Evolutionary conservation across 2,113 vertebrate species (phyloP).

Genomic region (Podilymbus podiceps): DNA sequence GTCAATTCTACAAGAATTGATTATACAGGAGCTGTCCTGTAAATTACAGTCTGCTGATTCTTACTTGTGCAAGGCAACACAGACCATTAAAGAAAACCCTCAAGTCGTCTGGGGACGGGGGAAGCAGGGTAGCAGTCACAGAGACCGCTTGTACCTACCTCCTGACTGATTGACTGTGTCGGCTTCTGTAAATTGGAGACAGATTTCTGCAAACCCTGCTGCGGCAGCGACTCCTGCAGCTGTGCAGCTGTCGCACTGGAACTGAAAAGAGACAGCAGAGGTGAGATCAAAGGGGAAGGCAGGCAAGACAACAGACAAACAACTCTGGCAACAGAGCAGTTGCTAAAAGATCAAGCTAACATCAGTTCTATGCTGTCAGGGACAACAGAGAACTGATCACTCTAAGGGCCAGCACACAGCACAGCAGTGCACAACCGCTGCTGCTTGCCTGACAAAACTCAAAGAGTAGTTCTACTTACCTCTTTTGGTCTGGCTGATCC

Average conservation of each 20-base stretch:
- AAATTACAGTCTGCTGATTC: not conserved
- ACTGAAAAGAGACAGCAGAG: conserved; percentile 71
- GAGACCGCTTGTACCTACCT: conserved; percentile 76
- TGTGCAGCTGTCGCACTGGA: conserved; percentile 92
- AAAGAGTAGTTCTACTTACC: conserved; percentile 63
- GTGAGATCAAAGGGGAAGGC: not conserved
- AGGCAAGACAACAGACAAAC: not conserved
- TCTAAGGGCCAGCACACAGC: not conserved
- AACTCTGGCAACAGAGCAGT: not conserved
- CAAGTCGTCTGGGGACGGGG: not conserved
- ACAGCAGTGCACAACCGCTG: not conserved
- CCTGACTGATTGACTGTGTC: conserved; percentile 88
- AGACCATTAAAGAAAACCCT: conserved; percentile 10
- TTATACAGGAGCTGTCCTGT: not conserved
- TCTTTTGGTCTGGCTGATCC: conserved; percentile 99
- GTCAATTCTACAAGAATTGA: not conserved
- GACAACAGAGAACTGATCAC: not conserved
- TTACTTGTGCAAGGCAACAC: not conserved
- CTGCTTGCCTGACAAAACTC: not conserved
- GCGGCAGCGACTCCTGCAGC: conserved; percentile 97
- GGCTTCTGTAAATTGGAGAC: conserved; percentile 99
- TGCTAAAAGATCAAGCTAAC: not conserved
- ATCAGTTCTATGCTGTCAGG: rapidly evolving
- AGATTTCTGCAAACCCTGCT: conserved; percentile 98
- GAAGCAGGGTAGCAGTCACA: not conserved